phyloP scores from a whole-genome alignment of 2,888 invertebrate species.

The Andrena trimmerana region DNA sequence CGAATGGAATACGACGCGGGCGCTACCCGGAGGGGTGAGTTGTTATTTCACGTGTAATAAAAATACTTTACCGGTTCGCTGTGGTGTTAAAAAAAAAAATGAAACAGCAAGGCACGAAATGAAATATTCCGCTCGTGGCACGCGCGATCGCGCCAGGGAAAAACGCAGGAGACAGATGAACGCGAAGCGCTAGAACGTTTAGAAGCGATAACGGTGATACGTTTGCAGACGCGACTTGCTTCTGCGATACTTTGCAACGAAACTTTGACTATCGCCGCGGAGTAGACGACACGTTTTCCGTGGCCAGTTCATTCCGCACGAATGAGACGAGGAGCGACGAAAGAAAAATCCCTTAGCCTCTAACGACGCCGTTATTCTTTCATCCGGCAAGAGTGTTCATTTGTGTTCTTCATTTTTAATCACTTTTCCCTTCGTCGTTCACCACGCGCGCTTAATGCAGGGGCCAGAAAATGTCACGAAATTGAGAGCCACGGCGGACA shows the following conservation, averaged over 20 bases:
- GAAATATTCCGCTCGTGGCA: background rate
- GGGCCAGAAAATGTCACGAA: slow-evolving; percentile 41
- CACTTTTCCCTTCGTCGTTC: slow-evolving; percentile 9
- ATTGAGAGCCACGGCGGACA: slow-evolving; percentile 44
- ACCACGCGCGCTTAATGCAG: slow-evolving; percentile 5
- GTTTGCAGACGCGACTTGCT: background rate
- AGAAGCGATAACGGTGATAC: background rate
- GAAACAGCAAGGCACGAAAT: background rate
- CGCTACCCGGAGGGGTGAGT: background rate
- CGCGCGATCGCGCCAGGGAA: background rate
- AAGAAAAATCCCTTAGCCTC: slow-evolving; percentile 9
- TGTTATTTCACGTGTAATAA: slow-evolving; percentile 8
- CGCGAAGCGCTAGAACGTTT: background rate
- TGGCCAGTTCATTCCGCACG: background rate
- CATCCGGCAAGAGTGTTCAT: slow-evolving; percentile 16
- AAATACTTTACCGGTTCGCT: background rate
- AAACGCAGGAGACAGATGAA: background rate
- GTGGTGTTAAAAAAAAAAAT: no score
- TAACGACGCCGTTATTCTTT: slow-evolving; percentile 40
- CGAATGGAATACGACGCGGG: background rate
- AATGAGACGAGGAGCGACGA: background rate
- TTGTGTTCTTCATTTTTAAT: slow-evolving; percentile 40
- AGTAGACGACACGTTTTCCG: slow-evolving; percentile 6
- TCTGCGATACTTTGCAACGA: background rate
- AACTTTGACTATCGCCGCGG: background rate